Percentiles rank a stretch among this genome's conserved stretches.
phyloP scores from a whole-genome alignment of 1,140 invertebrate species.

The Saccostrea glomerata region DNA sequence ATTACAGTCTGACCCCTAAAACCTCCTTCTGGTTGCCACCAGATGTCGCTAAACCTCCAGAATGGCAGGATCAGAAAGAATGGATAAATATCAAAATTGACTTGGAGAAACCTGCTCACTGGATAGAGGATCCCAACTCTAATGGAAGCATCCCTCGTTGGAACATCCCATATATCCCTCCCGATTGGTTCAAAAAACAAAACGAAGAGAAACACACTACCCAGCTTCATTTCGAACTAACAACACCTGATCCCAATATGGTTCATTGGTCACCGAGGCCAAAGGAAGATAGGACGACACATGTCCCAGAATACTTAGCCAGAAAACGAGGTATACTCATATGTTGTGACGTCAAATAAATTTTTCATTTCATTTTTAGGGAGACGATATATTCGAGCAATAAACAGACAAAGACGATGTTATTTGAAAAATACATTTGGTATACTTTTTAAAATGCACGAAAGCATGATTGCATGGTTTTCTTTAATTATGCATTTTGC shows the following conservation, averaged over 20 bases:
- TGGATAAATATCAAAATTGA: constrained; percentile 30
- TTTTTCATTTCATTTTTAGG: not conserved
- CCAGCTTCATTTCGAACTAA: constrained; percentile 2
- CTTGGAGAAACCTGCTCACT: not conserved
- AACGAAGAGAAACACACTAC: not conserved
- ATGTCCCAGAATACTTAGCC: constrained; percentile 6
- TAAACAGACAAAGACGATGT: not conserved
- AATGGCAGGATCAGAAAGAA: constrained; percentile 24
- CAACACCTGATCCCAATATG: constrained; percentile 4
- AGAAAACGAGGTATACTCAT: not conserved
- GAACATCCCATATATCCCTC: constrained; percentile 18
- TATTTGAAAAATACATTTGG: not conserved
- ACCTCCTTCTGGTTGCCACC: constrained; percentile 14
- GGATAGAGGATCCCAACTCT: constrained; percentile 20
- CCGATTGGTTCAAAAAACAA: constrained; percentile 7
- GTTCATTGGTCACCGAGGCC: constrained; percentile 5
- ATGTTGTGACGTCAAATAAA: not conserved
- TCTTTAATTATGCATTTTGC: not conserved
- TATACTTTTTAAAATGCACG: not conserved
- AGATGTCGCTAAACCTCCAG: constrained; percentile 18
- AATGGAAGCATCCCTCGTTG: constrained; percentile 6
- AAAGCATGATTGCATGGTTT: not conserved
- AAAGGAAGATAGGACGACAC: not conserved
- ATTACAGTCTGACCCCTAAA: not conserved
- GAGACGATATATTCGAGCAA: not conserved